These are phyloP conservation scores for Eulithis testata DNA, from an alignment of 2,888 invertebrate species.

Conservation along the genomic window DNA sequence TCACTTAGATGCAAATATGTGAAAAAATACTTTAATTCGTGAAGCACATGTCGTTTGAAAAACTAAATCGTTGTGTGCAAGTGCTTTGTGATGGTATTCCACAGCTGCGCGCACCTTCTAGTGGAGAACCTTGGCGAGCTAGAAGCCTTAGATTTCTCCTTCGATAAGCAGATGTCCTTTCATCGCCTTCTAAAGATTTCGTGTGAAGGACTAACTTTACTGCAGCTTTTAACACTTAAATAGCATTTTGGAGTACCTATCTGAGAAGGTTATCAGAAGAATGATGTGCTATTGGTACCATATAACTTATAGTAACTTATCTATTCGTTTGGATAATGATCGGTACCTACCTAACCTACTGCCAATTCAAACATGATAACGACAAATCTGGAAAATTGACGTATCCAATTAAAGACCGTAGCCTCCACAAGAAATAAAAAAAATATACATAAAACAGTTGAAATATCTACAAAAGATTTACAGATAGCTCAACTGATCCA, in stretches of 20 bases:
- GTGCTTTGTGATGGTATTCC: slow-evolving; percentile 68
- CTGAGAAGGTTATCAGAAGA: too few species aligned
- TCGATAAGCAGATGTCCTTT: slow-evolving; percentile 16
- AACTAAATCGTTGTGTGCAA: slow-evolving; percentile 75
- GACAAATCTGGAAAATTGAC: too few species aligned
- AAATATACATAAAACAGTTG: too few species aligned
- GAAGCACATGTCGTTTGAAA: slow-evolving; percentile 76
- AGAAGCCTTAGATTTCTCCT: slow-evolving; percentile 26
- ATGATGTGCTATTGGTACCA: too few species aligned
- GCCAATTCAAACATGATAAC: too few species aligned
- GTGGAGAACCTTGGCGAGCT: slow-evolving; percentile 38
- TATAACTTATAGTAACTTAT: too few species aligned
- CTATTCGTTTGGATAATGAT: too few species aligned
- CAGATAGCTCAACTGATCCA: too few species aligned
- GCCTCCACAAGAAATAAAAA: too few species aligned
- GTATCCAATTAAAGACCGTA: too few species aligned
- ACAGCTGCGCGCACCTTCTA: slow-evolving; percentile 74
- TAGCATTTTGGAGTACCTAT: background rate
- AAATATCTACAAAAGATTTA: too few species aligned
- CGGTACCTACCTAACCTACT: too few species aligned
- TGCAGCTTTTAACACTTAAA: background rate
- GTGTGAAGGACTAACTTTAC: background rate
- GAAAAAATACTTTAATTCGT: slow-evolving; percentile 71
- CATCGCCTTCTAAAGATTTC: slow-evolving; percentile 7
- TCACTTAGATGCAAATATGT: slow-evolving; percentile 81